Evolutionary conservation across 2,888 invertebrate genomes (phyloP).

Genomic region (Aleiodes testaceus): DNA sequence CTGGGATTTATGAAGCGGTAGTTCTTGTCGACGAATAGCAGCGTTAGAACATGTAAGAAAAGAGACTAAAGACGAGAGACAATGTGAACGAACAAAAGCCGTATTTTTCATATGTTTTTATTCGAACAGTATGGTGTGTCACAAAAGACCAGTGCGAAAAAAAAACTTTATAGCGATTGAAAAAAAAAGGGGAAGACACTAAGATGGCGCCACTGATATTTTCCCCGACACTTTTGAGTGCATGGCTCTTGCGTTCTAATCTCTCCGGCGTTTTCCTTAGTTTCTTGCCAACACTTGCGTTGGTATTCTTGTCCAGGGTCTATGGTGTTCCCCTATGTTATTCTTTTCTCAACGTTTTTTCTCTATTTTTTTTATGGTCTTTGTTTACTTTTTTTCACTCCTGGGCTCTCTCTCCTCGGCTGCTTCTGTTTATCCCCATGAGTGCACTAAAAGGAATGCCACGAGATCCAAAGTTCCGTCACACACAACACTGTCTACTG

Average conservation of each 20-base stretch:
- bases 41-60: slow-evolving; percentile 15
- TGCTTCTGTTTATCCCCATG: slow-evolving; percentile 19
- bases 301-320: background rate
- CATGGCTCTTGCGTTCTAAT: background rate
- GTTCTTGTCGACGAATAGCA: slow-evolving; percentile 55
- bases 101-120: slow-evolving; percentile 11
- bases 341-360: background rate
- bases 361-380: background rate
- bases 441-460: slow-evolving; percentile 24
- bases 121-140: background rate
- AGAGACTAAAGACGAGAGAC: slow-evolving; percentile 14
- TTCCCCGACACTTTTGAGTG: background rate
- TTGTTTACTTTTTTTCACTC: background rate
- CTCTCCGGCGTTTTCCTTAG: background rate
- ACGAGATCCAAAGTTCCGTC: slow-evolving; percentile 27
- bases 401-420: background rate
- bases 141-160: background rate
- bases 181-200: background rate
- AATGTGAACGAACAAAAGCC: slow-evolving; percentile 2
- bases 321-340: background rate
- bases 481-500: slow-evolving; percentile 25
- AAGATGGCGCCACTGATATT: background rate
- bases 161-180: no score
- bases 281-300: background rate
- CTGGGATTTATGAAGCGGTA: slow-evolving; percentile 65